phyloP scores from a whole-genome alignment of 2,113 vertebrate genomes.

The Cyprichromis sp. region DNA sequence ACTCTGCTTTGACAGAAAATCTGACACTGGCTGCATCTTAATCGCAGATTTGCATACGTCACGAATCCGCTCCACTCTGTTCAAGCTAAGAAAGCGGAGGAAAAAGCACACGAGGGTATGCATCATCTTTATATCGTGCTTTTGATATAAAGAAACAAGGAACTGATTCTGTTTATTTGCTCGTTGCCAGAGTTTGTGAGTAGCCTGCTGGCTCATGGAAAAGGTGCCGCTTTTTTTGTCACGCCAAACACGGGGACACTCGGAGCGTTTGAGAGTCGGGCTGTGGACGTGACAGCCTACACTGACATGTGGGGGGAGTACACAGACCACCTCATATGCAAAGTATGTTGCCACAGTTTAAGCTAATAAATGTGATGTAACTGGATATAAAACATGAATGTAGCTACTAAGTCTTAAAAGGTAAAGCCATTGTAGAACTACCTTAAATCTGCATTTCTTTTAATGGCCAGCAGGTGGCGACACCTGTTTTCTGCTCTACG shows the following conservation, averaged over 20 bases:
- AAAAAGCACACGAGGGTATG: conserved; percentile 73
- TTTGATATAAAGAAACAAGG: not conserved
- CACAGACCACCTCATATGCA: conserved; percentile 79
- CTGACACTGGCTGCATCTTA: not conserved
- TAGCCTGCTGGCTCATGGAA: conserved; percentile 76
- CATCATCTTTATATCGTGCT: not conserved
- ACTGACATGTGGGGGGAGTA: conserved; percentile 95
- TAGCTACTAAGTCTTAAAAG: not conserved
- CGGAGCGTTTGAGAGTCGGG: conserved; percentile 74
- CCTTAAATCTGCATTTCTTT: not conserved
- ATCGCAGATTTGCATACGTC: conserved; percentile 23
- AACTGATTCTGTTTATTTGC: not conserved
- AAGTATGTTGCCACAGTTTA: conserved; percentile 58
- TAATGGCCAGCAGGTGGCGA: not conserved
- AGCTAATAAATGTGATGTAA: not conserved
- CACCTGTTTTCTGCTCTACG: not conserved
- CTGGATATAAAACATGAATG: not conserved
- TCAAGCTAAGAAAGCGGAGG: conserved; percentile 61
- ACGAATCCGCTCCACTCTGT: conserved; percentile 56
- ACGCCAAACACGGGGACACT: conserved; percentile 71
- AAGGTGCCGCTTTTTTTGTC: conserved; percentile 80
- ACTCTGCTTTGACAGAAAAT: not conserved
- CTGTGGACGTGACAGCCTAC: conserved; percentile 78
- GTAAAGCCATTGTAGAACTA: not conserved
- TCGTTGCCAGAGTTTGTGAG: conserved; percentile 72